Percentiles rank a stretch among this genome's conserved stretches.
Conservation (phyloP, 2,888 invertebrate genomes). For the Drosophila leonis region DNA sequence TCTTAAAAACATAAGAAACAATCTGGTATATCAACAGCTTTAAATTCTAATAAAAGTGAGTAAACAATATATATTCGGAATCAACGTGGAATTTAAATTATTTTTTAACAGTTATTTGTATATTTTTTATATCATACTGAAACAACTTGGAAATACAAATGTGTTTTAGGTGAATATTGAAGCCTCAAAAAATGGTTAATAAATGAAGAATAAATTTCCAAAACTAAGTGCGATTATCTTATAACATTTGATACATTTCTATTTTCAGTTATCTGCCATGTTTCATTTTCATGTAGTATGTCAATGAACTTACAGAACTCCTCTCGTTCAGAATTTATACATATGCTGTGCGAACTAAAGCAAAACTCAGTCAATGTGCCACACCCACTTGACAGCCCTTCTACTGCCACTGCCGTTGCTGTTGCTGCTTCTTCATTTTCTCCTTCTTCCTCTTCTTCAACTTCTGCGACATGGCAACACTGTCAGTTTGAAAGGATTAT, state of each 20-base stretch:
- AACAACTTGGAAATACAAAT: no score
- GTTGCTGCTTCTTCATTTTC: slow-evolving; percentile 7
- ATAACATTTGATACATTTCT: not conserved
- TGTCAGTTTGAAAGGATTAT: slow-evolving; percentile 80
- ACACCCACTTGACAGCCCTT: slow-evolving; percentile 65
- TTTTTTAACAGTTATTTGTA: no score
- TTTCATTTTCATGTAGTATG: not conserved
- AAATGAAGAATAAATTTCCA: not conserved
- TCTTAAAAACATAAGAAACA: not conserved
- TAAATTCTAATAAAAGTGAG: not conserved
- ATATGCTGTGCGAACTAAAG: slow-evolving; percentile 48
- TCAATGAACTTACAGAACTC: not conserved
- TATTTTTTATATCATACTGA: no score
- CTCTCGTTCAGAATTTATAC: slow-evolving; percentile 39
- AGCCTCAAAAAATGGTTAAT: not conserved
- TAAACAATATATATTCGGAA: not conserved
- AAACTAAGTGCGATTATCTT: not conserved
- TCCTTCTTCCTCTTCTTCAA: slow-evolving; percentile 24
- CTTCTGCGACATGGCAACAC: slow-evolving; percentile 57
- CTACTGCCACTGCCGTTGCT: slow-evolving; percentile 12
- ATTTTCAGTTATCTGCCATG: not conserved
- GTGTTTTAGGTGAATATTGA: no score
- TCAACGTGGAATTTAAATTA: no score
- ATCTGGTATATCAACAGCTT: not conserved
- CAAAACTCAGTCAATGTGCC: slow-evolving; percentile 70